Base-by-base conservation (phyloP, 1,140 invertebrate genomes). In the Oryzaephilus surinamensis region DNA sequence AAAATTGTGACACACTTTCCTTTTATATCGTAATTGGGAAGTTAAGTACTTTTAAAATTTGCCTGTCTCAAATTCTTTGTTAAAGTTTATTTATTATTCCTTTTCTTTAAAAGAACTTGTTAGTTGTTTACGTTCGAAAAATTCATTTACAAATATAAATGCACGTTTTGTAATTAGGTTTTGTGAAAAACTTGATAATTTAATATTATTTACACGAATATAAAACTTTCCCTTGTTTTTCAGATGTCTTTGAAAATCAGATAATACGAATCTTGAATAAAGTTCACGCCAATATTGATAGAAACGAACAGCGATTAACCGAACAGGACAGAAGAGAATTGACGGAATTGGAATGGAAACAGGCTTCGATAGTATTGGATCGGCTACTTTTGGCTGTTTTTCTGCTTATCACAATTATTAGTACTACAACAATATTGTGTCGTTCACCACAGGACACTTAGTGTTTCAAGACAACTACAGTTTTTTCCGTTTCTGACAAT, bases 271-370 rank as follows among this genome's bases (percentile, higher is more conserved):
- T 82, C 11, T 61, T 84, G 24, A 67, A 73, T 43, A 74, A 74
- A 58, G 75, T 85, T 3, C 75, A 81, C 51, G 65, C 73, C 32
- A 78, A 77, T 10, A 81, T 85, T 41, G 81, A 84, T 46, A 66
- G 69, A 43, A 81, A 80, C 56, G 82, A 85, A 50, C 65, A 70
- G 41, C 62, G 81, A 13, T 53, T 80, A 0, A 64, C 69, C 4
- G 77, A 83, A 43, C 77, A 81, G 48, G 79, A 84, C 51, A 57
- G 70, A 20, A 61, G 73, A 23, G 79, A 85, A 44, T 60, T 71
- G 31, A 72, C 74, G 32, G 74, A 78, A 47, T 57, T 77, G 11
- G 81, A 85, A 57, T 86, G 82, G 82, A 81, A 84, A 55, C 79
- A 84, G 55, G 72, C 84, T 18, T 81, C 83, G 0, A 61, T 84